These are phyloP conservation scores for Aphaenogaster floridana DNA, from an alignment of 1,140 invertebrate genomes.

Conservation along the genomic window DNA sequence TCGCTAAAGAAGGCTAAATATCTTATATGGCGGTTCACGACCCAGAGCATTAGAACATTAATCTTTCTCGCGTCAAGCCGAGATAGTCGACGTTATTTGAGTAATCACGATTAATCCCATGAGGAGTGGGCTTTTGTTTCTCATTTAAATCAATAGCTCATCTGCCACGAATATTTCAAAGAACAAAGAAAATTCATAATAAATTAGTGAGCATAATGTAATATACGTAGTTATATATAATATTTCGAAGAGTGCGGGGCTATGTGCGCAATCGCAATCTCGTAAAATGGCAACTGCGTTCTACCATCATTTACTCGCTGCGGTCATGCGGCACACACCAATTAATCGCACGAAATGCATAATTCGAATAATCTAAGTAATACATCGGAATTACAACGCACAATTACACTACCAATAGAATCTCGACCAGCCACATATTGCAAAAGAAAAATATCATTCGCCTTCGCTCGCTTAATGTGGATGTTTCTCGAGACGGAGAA, in stretches of 20 bases:
- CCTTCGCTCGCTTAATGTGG: background rate
- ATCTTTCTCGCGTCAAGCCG: slow-evolving; percentile 57
- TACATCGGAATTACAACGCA: background rate
- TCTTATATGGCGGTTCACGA: slow-evolving; percentile 2
- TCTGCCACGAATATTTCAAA: background rate
- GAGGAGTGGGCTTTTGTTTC: slow-evolving; percentile 49
- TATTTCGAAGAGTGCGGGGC: background rate
- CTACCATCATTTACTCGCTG: background rate
- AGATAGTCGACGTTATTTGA: slow-evolving; percentile 17
- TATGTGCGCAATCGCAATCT: background rate
- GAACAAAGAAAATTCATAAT: background rate
- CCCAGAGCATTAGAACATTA: slow-evolving; percentile 23
- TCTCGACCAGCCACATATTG: background rate
- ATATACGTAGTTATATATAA: background rate
- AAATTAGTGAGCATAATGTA: background rate
- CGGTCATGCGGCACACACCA: background rate
- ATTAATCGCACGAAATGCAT: slow-evolving; percentile 9
- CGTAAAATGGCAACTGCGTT: background rate
- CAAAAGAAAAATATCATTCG: background rate
- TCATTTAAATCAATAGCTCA: slow-evolving; percentile 36
- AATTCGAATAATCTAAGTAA: slow-evolving; percentile 24
- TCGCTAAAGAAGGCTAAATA: slow-evolving; percentile 19
- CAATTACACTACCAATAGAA: background rate
- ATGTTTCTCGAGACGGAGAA: slow-evolving; percentile 6
- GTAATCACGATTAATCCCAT: slow-evolving; percentile 56